Evolutionary conservation across 2,113 vertebrate genomes (phyloP).

Genomic region (Leuciscus idus): DNA sequence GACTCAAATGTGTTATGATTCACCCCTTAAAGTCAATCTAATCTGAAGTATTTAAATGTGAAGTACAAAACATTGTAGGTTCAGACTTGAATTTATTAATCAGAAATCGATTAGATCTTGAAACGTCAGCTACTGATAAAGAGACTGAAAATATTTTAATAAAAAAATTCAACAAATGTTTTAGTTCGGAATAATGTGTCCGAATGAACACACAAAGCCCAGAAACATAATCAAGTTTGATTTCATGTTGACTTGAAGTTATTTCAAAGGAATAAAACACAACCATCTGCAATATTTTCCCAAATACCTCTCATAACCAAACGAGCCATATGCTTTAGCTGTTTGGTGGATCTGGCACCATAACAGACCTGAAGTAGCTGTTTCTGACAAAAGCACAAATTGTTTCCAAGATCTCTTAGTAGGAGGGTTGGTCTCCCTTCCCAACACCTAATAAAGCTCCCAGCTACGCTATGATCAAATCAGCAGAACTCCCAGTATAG

Average conservation of each 20-base stretch:
- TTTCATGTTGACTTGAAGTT: neutral
- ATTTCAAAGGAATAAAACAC: neutral
- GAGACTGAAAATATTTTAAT: neutral
- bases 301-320: neutral
- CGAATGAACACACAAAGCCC: neutral
- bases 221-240: neutral
- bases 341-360: constrained; percentile 2
- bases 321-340: neutral
- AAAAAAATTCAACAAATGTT: neutral
- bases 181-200: neutral
- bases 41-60: neutral
- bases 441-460: constrained; percentile 14
- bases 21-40: neutral
- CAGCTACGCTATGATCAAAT: constrained; percentile 21
- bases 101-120: no score
- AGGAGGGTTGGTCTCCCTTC: neutral
- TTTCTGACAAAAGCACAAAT: constrained; percentile 19
- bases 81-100: no score
- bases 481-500: neutral
- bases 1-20: neutral
- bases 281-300: neutral
- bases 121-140: neutral
- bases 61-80: neutral
- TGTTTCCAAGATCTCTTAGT: constrained; percentile 16
- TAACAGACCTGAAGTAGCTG: neutral